Evolutionary conservation across 2,797 vertebrate species (phyloP).

Genomic region (Halcyon smyrnensis): DNA sequence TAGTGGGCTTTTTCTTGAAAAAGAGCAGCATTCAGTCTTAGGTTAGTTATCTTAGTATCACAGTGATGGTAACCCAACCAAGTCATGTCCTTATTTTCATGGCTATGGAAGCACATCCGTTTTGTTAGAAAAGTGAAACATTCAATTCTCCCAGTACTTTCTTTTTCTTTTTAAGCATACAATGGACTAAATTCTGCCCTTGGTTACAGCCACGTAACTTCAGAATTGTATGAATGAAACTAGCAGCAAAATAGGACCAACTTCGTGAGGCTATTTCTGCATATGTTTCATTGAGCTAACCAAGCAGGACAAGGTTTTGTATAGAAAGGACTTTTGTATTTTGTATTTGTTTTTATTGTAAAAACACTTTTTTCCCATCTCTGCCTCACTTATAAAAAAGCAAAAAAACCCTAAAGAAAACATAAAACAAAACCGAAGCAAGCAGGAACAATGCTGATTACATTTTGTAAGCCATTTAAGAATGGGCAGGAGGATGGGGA

Average conservation of each 20-base stretch:
- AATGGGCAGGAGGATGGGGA: conserved; percentile 60
- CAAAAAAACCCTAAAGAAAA: neutral
- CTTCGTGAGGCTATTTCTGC: conserved; percentile 13
- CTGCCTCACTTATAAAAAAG: neutral
- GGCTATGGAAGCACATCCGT: neutral
- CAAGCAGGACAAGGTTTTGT: conserved; percentile 21
- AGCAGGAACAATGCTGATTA: conserved; percentile 67
- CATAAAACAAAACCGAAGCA: neutral
- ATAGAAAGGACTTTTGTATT: conserved; percentile 33
- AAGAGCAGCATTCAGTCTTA: neutral
- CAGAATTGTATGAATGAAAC: conserved; percentile 3
- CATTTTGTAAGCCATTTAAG: conserved; percentile 56
- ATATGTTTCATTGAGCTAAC: conserved; percentile 18
- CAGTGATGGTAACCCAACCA: neutral
- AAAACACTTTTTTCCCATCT: neutral
- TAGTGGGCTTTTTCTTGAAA: neutral
- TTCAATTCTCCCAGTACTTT: neutral
- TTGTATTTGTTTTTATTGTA: conserved; percentile 36
- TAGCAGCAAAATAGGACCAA: neutral
- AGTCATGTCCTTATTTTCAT: conserved; percentile 6
- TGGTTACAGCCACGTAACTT: neutral
- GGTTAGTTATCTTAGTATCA: neutral
- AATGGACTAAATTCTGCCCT: conserved; percentile 36
- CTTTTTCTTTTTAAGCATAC: conserved; percentile 6
- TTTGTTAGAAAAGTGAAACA: conserved; percentile 30